Percentiles rank a stretch among this genome's conserved stretches.
Conservation (phyloP, 2,797 vertebrate species). For the Erpetoichthys calabaricus region DNA sequence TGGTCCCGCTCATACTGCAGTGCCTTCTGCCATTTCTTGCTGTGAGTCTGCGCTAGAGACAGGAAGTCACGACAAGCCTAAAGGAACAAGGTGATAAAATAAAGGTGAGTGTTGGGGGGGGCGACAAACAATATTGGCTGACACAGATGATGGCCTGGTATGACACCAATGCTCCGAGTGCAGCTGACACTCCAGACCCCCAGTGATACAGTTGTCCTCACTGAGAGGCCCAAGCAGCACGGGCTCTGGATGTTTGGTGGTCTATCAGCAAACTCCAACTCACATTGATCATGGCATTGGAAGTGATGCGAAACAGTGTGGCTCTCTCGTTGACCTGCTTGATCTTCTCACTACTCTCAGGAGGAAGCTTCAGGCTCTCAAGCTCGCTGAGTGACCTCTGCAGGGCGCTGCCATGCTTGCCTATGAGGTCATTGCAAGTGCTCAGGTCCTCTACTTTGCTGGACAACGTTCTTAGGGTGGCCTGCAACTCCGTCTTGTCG, state of each 20-base stretch:
- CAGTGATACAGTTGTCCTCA: too few relatives aligned
- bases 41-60: constrained; percentile 73
- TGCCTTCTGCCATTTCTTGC: constrained; percentile 90
- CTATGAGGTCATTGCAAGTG: constrained; percentile 92
- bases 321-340: constrained; percentile 87
- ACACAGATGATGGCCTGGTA: too few relatives aligned
- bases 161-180: too few relatives aligned
- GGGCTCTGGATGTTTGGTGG: too few relatives aligned
- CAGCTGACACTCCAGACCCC: too few relatives aligned
- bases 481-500: constrained; percentile 84
- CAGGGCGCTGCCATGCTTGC: constrained; percentile 88
- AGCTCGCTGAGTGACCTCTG: constrained; percentile 91
- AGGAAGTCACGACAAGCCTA: constrained; percentile 88
- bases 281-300: constrained; percentile 96
- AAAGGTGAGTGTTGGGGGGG: too few relatives aligned
- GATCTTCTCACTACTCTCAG: constrained; percentile 77
- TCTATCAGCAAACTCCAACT: constrained; percentile 21
- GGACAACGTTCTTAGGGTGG: constrained; percentile 68
- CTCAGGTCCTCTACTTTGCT: constrained; percentile 89
- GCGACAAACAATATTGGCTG: too few relatives aligned
- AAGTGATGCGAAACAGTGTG: constrained; percentile 89
- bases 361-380: constrained; percentile 62
- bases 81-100: fast-evolving
- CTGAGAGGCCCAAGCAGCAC: too few relatives aligned
- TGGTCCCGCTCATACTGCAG: constrained; percentile 82